Base-by-base conservation (phyloP, 2,888 invertebrate genomes). In the Patella ulyssiponensis region DNA sequence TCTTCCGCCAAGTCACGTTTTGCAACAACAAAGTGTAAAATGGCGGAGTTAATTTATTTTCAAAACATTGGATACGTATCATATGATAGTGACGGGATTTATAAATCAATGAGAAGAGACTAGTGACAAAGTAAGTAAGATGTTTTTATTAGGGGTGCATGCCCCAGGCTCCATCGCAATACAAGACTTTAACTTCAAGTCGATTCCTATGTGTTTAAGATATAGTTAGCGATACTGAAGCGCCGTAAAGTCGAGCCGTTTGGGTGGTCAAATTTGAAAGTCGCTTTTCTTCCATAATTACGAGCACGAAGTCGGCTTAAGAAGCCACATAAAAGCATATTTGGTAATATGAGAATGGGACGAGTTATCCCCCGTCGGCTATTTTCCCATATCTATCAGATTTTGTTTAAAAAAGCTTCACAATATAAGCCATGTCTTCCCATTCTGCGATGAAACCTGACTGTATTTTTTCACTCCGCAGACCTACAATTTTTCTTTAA, bases 101-200 rank as follows among this genome's bases (percentile, higher is more conserved):
- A 20, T 64, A 23, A 23, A 64, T 64, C 20, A 23, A 23, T 23
- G 64, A 23, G 23, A 64, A 23, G 23, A 23, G 64, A 64, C 20
- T 20, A 12, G 20, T 14, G 64, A 64, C 23, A 64, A 20, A 23
- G 64, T 64, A 64, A 64, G 64, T 23, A 23, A 20, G 64, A 64
- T 64, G 23, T 64, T 64, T 64, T 23, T 64, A 64, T 64, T 64
- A 64, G 64, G 64, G 64, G 64, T 23, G 20, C 64, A 23, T 64
- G 20, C 23, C 64, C 20, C 64, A 20, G 23, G 20, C 23, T 23
- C 23, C 64, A 64, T 20, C 11, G 64, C 64, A 64, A 64, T 23
- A 64, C 23, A 23, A 23, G 20, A 64, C 64, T 64, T 64, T 64
- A 23, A 64, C 23, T 44, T 44, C 44, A 44, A 64, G 64, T 64